phyloP scores from a whole-genome alignment of 2,113 vertebrate genomes.

The Pogonocichla stellata region DNA sequence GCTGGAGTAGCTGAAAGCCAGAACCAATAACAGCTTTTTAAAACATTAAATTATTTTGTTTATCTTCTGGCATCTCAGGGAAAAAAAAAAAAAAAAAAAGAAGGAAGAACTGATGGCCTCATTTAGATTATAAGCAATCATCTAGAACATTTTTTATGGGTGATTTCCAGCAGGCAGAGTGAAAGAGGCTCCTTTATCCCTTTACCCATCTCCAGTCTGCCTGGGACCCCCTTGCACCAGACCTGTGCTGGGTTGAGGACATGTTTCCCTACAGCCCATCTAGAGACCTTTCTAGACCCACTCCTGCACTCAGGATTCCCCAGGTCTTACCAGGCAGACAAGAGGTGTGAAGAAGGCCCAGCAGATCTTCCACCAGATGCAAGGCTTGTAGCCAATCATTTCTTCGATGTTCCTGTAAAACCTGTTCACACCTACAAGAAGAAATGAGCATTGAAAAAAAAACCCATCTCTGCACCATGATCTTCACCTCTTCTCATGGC shows the following conservation, averaged over 20 bases:
- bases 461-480: background rate
- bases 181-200: background rate
- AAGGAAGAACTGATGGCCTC: background rate
- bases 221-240: background rate
- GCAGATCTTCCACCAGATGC: conserved; percentile 88
- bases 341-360: conserved; percentile 87
- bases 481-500: background rate
- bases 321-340: conserved; percentile 82
- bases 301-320: background rate
- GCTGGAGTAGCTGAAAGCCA: background rate
- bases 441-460: background rate
- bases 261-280: background rate
- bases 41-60: background rate
- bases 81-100: background rate
- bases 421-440: conserved; percentile 81
- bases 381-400: conserved; percentile 90
- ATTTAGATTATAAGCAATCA: background rate
- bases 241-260: background rate
- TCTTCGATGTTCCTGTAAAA: conserved; percentile 90
- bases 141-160: background rate
- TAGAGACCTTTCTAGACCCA: background rate
- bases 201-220: background rate
- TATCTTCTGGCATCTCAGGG: background rate
- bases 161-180: background rate
- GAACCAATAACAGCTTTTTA: background rate